These are phyloP conservation scores for Festucalex cinctus DNA, from an alignment of 2,113 vertebrate genomes.

Conservation along the genomic window DNA sequence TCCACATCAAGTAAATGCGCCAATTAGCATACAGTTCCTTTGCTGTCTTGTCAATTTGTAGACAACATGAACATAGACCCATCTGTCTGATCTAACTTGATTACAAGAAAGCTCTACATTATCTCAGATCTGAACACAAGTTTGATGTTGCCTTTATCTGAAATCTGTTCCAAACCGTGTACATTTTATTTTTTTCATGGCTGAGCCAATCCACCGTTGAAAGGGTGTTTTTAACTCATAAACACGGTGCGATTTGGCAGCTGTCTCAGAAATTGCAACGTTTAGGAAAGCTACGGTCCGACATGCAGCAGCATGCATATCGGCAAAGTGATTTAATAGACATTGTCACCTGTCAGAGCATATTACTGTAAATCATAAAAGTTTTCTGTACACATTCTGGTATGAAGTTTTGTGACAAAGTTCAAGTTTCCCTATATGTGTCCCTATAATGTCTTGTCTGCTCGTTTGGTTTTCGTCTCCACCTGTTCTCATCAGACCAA, in stretches of 20 bases:
- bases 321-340: constrained; percentile 63
- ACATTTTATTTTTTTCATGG: constrained; percentile 1
- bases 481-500: too few relatives aligned
- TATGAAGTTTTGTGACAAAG: constrained; percentile 34
- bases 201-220: constrained; percentile 13
- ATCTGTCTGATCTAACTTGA: constrained; percentile 20
- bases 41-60: constrained; percentile 17
- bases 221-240: constrained; percentile 44
- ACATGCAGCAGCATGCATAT: constrained; percentile 53
- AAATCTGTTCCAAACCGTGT: constrained; percentile 1
- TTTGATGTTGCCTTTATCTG: constrained; percentile 27
- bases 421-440: too few relatives aligned
- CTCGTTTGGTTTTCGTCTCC: too few relatives aligned
- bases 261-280: constrained; percentile 7
- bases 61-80: constrained; percentile 17
- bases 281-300: constrained; percentile 32
- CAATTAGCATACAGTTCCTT: neutral
- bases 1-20: neutral
- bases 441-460: too few relatives aligned
- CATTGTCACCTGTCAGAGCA: constrained; percentile 67
- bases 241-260: constrained; percentile 14
- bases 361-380: constrained; percentile 51
- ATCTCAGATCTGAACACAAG: constrained; percentile 8
- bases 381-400: constrained; percentile 31
- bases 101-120: constrained; percentile 1